phyloP scores from a whole-genome alignment of 2,888 invertebrate species.

The Caenorhabditis zanzibari region DNA sequence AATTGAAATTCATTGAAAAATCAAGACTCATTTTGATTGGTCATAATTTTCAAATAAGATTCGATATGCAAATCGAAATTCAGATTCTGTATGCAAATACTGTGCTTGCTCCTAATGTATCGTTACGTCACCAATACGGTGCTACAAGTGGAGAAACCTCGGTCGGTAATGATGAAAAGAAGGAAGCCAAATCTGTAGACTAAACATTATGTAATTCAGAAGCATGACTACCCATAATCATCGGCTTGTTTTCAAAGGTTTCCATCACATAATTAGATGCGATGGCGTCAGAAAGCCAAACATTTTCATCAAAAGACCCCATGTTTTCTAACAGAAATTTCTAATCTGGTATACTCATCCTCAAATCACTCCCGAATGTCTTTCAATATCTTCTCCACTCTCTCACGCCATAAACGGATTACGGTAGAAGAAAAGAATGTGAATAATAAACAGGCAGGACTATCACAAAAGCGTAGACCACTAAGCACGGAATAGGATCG shows the following conservation, averaged over 20 bases:
- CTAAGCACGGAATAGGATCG: slow-evolving; percentile 25
- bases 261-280: slow-evolving; percentile 39
- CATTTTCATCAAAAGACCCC: not conserved
- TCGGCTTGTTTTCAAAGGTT: slow-evolving; percentile 45
- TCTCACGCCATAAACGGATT: slow-evolving; percentile 53
- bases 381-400: not conserved
- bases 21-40: slow-evolving; percentile 2
- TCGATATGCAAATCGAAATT: slow-evolving; percentile 9
- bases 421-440: slow-evolving; percentile 46
- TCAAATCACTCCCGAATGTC: not conserved
- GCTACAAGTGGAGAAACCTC: slow-evolving; percentile 32
- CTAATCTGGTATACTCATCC: not conserved
- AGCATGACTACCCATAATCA: slow-evolving; percentile 32
- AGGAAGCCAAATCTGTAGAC: slow-evolving; percentile 49
- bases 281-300: slow-evolving; percentile 48
- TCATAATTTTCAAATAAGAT: not conserved
- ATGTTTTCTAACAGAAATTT: not conserved
- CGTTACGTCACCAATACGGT: slow-evolving; percentile 44
- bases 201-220: slow-evolving; percentile 57
- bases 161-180: slow-evolving; percentile 41
- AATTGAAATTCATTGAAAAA: slow-evolving; percentile 16
- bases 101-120: slow-evolving; percentile 17
- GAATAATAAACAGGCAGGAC: slow-evolving; percentile 65
- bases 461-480: slow-evolving; percentile 49
- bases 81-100: slow-evolving; percentile 41